Evolutionary conservation across 2,797 vertebrate genomes (phyloP).

Genomic region (Adelosebastes latens): DNA sequence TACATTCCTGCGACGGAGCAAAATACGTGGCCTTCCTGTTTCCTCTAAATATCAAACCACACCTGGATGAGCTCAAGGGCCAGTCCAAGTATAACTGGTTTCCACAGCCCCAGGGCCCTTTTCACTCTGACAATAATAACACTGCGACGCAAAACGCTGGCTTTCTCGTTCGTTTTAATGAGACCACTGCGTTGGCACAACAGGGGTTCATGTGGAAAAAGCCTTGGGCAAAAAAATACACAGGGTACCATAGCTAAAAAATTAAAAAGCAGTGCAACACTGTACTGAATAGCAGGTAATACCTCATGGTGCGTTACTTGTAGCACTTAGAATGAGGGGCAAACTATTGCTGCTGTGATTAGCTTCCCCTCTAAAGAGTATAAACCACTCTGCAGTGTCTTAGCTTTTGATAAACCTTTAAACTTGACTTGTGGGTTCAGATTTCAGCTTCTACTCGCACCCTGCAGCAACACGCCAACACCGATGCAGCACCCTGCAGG

Average conservation of each 20-base stretch:
- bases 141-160: neutral
- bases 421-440: constrained; percentile 7
- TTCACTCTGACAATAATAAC: constrained; percentile 27
- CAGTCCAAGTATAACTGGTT: constrained; percentile 38
- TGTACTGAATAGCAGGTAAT: neutral
- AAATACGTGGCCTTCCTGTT: constrained; percentile 19
- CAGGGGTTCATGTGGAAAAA: neutral
- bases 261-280: neutral
- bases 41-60: constrained; percentile 43
- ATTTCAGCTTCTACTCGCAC: constrained; percentile 16
- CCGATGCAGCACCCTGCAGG: neutral
- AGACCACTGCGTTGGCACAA: constrained; percentile 10
- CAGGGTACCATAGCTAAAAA: neutral
- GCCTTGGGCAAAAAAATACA: neutral
- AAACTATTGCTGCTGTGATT: neutral
- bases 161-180: constrained; percentile 42
- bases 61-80: constrained; percentile 42
- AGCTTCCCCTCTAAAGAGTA: neutral
- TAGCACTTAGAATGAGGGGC: constrained; percentile 2
- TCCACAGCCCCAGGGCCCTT: constrained; percentile 30
- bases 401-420: constrained; percentile 24
- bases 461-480: neutral
- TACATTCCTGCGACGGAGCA: constrained; percentile 3
- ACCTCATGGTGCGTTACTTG: neutral
- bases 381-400: neutral